These are phyloP conservation scores for Drosophila meridiana DNA, from an alignment of 2,888 invertebrate species.

Conservation along the genomic window DNA sequence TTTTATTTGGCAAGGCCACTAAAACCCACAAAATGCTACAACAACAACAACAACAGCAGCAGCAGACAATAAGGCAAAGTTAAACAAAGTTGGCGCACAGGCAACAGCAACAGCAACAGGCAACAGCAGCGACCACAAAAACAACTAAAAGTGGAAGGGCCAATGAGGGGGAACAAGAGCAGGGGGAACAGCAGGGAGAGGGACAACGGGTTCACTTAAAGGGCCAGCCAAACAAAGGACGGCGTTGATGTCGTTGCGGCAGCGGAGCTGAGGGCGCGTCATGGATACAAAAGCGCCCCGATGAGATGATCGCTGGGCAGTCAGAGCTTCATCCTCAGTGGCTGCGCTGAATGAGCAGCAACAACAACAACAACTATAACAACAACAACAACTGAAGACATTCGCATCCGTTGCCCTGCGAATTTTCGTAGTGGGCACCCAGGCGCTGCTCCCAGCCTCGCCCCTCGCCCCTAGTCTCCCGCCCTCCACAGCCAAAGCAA, in stretches of 20 bases:
- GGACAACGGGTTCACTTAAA: conserved; percentile 43
- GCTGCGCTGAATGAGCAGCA: conserved; percentile 47
- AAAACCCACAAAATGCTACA: conserved; percentile 59
- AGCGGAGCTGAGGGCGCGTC: conserved; percentile 35
- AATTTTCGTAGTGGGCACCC: conserved; percentile 72
- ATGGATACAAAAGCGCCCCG: conserved; percentile 73
- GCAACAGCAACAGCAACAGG: conserved; percentile 11
- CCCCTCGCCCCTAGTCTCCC: not conserved
- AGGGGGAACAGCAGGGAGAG: not conserved
- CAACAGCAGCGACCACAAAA: conserved; percentile 27
- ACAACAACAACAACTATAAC: conserved; percentile 12
- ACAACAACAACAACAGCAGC: conserved; percentile 37
- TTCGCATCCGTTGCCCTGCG: conserved; percentile 60
- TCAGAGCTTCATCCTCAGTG: conserved; percentile 44
- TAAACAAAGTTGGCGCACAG: conserved; percentile 71
- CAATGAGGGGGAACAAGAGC: not conserved
- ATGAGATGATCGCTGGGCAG: conserved; percentile 73
- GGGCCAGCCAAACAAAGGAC: conserved; percentile 75
- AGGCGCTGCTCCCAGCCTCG: conserved; percentile 50
- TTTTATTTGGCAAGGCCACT: conserved; percentile 48
- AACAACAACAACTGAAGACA: conserved; percentile 32
- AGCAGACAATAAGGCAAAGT: conserved; percentile 65
- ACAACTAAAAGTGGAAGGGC: not conserved
- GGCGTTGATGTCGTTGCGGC: conserved; percentile 74
- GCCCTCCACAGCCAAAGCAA: conserved; percentile 60